Percentiles rank a stretch among this genome's conserved stretches.
These are phyloP conservation scores for Microcebus jonahi DNA, from an alignment of 2,113 vertebrate species.

Conservation along the genomic window DNA sequence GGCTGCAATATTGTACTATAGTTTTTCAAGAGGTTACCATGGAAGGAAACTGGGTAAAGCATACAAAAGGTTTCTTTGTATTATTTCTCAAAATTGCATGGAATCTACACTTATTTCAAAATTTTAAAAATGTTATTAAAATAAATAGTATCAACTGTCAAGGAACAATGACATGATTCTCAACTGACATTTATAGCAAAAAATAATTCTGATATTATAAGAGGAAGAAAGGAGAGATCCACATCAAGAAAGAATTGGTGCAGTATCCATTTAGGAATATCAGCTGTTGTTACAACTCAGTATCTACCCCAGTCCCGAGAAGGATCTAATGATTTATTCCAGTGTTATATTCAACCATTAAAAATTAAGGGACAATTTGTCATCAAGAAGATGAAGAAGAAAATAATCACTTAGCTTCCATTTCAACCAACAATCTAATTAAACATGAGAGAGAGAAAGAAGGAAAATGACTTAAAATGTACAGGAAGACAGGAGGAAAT, in stretches of 20 bases:
- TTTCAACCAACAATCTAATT: background rate
- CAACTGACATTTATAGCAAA: background rate
- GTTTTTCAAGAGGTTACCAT: background rate
- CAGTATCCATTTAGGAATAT: background rate
- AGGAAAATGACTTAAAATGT: background rate
- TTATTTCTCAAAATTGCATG: background rate
- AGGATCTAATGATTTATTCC: background rate
- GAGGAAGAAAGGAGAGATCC: background rate
- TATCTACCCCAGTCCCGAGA: background rate
- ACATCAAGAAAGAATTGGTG: background rate
- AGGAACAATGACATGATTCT: background rate
- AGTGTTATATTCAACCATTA: background rate
- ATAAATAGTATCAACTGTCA: background rate
- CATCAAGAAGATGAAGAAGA: background rate
- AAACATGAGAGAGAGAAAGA: background rate
- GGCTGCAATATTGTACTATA: background rate
- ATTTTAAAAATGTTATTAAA: background rate
- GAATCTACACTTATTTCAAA: background rate
- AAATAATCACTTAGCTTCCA: background rate
- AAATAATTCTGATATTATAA: background rate
- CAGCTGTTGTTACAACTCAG: background rate
- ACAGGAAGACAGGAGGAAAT: background rate
- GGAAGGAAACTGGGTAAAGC: background rate
- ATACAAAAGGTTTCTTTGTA: fast-evolving
- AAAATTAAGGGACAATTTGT: background rate